These are phyloP conservation scores for Laterallus jamaicensis DNA, from an alignment of 2,113 vertebrate genomes.

Conservation along the genomic window DNA sequence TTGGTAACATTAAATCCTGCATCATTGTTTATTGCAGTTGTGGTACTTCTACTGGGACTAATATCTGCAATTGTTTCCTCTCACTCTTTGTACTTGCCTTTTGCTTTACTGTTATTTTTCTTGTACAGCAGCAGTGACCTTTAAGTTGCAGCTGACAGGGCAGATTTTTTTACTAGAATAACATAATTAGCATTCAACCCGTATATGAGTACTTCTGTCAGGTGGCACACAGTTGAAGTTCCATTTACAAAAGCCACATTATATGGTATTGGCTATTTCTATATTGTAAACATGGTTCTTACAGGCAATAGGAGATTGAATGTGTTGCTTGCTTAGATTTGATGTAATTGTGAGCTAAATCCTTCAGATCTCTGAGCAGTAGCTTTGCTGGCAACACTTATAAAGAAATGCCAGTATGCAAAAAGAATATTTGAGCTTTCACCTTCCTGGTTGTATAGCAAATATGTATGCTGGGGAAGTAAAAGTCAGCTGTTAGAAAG, in stretches of 20 bases:
- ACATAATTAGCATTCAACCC: constrained; percentile 14
- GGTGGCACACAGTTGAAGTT: not conserved
- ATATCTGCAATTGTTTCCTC: not conserved
- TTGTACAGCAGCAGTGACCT: not conserved
- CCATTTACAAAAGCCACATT: not conserved
- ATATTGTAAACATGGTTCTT: not conserved
- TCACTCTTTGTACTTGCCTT: not conserved
- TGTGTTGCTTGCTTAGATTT: not conserved
- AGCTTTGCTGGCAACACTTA: not conserved
- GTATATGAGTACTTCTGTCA: constrained; percentile 15
- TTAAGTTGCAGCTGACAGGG: not conserved
- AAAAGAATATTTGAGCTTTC: not conserved
- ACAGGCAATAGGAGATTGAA: not conserved
- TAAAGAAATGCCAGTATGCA: not conserved
- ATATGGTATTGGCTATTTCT: not conserved
- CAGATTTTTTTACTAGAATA: constrained; percentile 41
- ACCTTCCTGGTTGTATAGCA: not conserved
- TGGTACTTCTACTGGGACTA: not conserved
- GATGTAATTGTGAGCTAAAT: not conserved
- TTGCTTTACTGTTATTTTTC: not conserved
- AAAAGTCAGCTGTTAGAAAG: not conserved
- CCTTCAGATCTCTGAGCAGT: not conserved
- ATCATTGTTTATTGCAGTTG: not conserved
- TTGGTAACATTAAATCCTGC: not conserved
- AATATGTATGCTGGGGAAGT: not conserved